A percentile compares a stretch with the other conserved stretches of the same genome.
These are phyloP conservation scores for Tenthredo amoena DNA, from an alignment of 2,888 invertebrate genomes.

Conservation along the genomic window DNA sequence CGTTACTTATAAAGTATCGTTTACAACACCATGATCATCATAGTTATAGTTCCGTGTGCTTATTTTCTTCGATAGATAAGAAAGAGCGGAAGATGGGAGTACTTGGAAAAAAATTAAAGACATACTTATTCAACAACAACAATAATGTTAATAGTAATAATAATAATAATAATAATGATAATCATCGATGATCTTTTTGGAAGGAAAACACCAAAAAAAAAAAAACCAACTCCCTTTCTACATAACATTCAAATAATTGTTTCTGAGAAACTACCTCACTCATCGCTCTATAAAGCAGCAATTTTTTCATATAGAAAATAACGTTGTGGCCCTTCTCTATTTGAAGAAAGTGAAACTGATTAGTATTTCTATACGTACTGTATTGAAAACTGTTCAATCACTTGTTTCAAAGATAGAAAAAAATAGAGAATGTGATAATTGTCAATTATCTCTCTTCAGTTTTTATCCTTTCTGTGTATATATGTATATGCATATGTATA, in stretches of 20 bases:
- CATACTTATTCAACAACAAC: neutral
- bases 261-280: no score
- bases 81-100: neutral
- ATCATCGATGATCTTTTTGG: neutral
- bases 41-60: neutral
- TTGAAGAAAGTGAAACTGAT: no score
- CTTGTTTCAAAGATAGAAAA: neutral
- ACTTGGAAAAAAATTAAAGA: neutral
- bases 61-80: neutral
- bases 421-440: neutral
- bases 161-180: neutral
- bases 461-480: neutral
- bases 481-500: neutral
- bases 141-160: neutral
- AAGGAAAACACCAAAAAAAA: neutral
- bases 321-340: no score
- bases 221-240: neutral
- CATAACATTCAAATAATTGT: no score
- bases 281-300: no score
- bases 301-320: no score
- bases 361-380: no score
- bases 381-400: neutral
- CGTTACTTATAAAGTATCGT: neutral
- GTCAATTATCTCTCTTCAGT: neutral
- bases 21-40: neutral